Percentiles rank a stretch among this genome's conserved stretches.
Conservation (phyloP, 92 coral and sea anemone species). For the Heliopora coerulea region DNA sequence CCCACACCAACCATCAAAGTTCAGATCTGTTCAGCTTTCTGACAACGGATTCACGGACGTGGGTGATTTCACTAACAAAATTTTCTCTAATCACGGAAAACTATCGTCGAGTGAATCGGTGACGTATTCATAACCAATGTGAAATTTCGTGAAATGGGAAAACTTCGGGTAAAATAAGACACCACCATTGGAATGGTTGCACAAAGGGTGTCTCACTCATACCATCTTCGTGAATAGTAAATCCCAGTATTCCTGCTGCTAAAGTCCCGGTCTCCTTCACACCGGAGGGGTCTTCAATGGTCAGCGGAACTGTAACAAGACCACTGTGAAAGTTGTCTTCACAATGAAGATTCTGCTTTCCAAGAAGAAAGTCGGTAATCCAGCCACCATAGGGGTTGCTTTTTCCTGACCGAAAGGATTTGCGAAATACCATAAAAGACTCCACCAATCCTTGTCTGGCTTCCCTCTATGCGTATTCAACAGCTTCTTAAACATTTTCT, state of each 20-base stretch:
- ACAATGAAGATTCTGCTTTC: background rate
- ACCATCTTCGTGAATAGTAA: conserved; percentile 29
- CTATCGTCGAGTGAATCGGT: too few relatives aligned
- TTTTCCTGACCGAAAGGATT: conserved; percentile 38
- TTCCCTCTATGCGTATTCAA: too few relatives aligned
- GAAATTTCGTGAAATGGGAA: too few relatives aligned
- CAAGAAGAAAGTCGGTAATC: conserved; percentile 53
- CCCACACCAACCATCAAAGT: too few relatives aligned
- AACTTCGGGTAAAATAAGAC: conserved; percentile 37
- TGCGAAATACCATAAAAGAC: too few relatives aligned
- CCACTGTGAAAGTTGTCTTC: conserved; percentile 42
- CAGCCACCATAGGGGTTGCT: conserved; percentile 44
- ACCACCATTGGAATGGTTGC: conserved; percentile 59
- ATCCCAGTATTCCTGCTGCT: conserved; percentile 63
- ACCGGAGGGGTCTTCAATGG: conserved; percentile 32
- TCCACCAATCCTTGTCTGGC: too few relatives aligned
- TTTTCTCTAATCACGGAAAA: too few relatives aligned
- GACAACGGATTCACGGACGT: too few relatives aligned
- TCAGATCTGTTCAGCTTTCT: too few relatives aligned
- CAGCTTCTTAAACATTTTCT: too few relatives aligned
- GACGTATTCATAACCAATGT: too few relatives aligned
- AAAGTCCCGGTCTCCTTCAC: conserved; percentile 45
- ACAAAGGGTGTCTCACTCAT: conserved; percentile 18
- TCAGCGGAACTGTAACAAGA: conserved; percentile 57
- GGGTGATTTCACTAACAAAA: too few relatives aligned